These are phyloP conservation scores for Nothoprocta perdicaria DNA, from an alignment of 2,113 vertebrate genomes.

Conservation along the genomic window DNA sequence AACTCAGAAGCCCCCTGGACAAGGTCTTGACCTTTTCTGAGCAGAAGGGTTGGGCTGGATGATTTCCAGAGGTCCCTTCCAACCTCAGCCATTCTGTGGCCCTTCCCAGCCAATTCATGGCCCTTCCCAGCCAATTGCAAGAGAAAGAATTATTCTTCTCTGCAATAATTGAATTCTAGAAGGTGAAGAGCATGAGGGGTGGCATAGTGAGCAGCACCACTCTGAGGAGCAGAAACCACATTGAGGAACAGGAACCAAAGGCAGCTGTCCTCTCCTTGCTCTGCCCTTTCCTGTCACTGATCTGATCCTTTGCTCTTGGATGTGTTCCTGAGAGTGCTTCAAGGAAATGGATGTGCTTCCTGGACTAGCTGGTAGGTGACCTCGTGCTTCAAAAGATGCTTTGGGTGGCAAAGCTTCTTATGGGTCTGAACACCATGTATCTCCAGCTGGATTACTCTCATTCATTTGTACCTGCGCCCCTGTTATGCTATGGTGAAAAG, in stretches of 20 bases:
- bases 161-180: background rate
- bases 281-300: background rate
- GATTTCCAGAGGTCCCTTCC: too few relatives aligned
- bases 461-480: background rate
- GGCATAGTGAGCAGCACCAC: background rate
- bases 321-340: background rate
- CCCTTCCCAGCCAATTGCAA: background rate
- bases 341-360: background rate
- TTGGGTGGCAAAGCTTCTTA: background rate
- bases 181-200: background rate
- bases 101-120: background rate
- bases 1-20: too few relatives aligned
- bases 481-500: too few relatives aligned
- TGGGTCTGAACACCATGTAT: background rate
- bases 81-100: too few relatives aligned
- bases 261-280: background rate
- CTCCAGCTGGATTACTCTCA: background rate
- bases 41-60: too few relatives aligned
- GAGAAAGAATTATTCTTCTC: background rate
- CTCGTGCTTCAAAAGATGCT: background rate
- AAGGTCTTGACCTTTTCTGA: too few relatives aligned
- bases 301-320: background rate
- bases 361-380: background rate
- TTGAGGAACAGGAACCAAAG: background rate
- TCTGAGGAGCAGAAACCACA: background rate